phyloP scores from a whole-genome alignment of 2,888 invertebrate genomes.

The Erpobdella octoculata region DNA sequence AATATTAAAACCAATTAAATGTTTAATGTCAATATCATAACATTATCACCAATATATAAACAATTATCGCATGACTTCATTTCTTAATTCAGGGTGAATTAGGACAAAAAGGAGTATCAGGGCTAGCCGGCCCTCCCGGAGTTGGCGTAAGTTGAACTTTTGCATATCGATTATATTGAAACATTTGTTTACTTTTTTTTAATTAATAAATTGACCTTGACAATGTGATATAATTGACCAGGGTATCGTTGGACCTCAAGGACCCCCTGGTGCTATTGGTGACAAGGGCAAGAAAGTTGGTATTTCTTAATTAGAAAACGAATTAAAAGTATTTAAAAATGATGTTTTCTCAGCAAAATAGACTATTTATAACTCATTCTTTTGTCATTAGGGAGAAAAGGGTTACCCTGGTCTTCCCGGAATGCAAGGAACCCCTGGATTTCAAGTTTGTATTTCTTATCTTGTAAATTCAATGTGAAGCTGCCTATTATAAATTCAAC shows the following conservation, averaged over 20 bases:
- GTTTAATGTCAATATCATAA: not conserved
- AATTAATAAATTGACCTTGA: conserved; percentile 7
- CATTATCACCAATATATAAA: not conserved
- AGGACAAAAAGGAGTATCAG: conserved; percentile 28
- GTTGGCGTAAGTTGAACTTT: conserved; percentile 18
- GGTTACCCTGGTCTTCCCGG: conserved; percentile 29
- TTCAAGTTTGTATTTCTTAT: not conserved
- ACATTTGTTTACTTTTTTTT: not conserved
- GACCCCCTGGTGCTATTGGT: conserved; percentile 36
- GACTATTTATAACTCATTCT: not conserved
- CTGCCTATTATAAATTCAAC: not conserved
- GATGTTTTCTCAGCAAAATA: not conserved
- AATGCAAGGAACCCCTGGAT: conserved; percentile 28
- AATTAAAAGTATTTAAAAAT: not conserved
- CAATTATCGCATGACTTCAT: too few species aligned
- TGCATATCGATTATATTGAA: not conserved
- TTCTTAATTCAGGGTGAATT: conserved; percentile 27
- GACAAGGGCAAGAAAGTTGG: conserved; percentile 38
- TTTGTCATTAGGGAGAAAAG: conserved; percentile 30
- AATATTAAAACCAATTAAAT: too few species aligned
- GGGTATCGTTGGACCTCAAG: conserved; percentile 39
- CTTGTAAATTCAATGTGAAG: not conserved
- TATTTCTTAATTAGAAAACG: not conserved
- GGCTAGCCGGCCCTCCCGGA: conserved; percentile 29
- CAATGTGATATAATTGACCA: not conserved